These are phyloP conservation scores for Leptosomus discolor DNA, from an alignment of 2,113 vertebrate genomes.

Conservation along the genomic window DNA sequence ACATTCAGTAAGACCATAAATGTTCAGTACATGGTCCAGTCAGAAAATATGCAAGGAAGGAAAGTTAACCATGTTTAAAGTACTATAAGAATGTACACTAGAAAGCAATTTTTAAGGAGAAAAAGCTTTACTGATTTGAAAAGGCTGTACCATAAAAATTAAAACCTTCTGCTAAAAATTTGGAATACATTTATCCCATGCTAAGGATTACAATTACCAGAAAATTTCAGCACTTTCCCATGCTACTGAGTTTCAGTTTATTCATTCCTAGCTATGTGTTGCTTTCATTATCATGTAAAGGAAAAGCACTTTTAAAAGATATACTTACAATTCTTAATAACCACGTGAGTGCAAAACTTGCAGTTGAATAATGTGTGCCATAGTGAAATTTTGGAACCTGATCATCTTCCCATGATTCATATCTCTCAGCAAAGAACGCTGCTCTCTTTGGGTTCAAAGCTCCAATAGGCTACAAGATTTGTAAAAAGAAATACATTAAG, in stretches of 20 bases:
- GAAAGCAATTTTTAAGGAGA: not conserved
- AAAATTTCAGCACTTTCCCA: not conserved
- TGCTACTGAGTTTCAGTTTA: not conserved
- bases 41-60: not conserved
- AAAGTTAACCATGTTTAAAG: not conserved
- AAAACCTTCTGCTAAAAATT: not conserved
- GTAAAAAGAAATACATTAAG: not conserved
- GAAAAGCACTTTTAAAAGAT: not conserved
- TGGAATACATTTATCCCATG: not conserved
- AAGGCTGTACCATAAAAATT: not conserved
- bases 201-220: not conserved
- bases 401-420: slow-evolving; percentile 95
- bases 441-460: slow-evolving; percentile 97
- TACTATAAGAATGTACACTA: not conserved
- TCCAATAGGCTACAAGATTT: slow-evolving; percentile 83
- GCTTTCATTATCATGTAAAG: not conserved
- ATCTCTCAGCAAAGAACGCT: slow-evolving; percentile 92
- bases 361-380: slow-evolving; percentile 97
- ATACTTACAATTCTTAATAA: slow-evolving; percentile 92
- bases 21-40: not conserved
- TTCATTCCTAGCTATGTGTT: not conserved
- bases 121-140: not conserved
- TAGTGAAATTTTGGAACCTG: slow-evolving; percentile 98
- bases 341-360: slow-evolving; percentile 94
- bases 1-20: not conserved